Conservation (phyloP, 2,797 vertebrate genomes). For the Mionectes olivaceus region DNA sequence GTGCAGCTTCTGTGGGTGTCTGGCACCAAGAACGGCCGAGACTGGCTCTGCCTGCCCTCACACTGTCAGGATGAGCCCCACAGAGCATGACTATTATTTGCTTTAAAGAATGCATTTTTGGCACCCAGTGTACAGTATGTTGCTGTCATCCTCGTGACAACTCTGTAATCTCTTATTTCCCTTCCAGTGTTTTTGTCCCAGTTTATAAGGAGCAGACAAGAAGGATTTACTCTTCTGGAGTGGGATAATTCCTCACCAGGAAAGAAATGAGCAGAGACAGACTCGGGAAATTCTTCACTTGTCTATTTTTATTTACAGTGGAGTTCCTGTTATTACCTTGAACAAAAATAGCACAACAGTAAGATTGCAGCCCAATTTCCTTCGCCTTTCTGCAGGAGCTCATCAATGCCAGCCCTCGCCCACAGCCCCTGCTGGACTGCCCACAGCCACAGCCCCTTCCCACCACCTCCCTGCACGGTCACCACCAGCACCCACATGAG, state of each 20-base stretch:
- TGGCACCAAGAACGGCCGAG: accelerated
- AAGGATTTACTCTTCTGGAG: slow-evolving; percentile 36
- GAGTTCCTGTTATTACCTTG: slow-evolving; percentile 69
- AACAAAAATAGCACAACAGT: slow-evolving; percentile 53
- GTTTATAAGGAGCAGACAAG: slow-evolving; percentile 55
- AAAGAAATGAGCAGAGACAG: slow-evolving; percentile 38
- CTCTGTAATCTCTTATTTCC: slow-evolving; percentile 14
- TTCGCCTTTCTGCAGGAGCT: background rate
- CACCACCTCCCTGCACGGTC: accelerated
- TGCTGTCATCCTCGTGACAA: background rate
- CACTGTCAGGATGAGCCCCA: accelerated
- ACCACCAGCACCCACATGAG: background rate
- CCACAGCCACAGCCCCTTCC: background rate
- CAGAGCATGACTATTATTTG: background rate
- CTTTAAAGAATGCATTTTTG: slow-evolving; percentile 10
- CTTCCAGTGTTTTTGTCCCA: slow-evolving; percentile 36
- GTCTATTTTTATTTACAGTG: slow-evolving; percentile 66
- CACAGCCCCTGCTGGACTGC: background rate
- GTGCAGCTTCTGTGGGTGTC: accelerated
- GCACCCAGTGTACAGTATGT: background rate
- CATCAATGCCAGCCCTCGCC: background rate
- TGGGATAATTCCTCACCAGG: slow-evolving; percentile 41
- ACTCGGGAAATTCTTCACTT: slow-evolving; percentile 46
- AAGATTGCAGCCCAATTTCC: slow-evolving; percentile 25
- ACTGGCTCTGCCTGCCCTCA: background rate